phyloP scores from a whole-genome alignment of 2,888 invertebrate genomes.

The Halictus ligatus region DNA sequence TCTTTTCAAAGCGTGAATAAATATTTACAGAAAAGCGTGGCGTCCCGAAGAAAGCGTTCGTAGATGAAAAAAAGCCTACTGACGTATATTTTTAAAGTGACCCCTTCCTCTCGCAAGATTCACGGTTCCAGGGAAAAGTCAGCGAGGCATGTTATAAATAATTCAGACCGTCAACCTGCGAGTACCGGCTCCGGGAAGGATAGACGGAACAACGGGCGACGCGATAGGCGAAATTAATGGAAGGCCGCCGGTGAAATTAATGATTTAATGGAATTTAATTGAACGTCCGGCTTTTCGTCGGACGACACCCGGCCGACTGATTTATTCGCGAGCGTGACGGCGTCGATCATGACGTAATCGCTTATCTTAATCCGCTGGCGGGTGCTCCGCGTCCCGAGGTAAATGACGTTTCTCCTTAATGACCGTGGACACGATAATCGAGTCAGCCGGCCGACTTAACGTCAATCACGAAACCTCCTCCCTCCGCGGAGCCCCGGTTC shows the following conservation, averaged over 20 bases:
- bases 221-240: slow-evolving; percentile 50
- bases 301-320: slow-evolving; percentile 41
- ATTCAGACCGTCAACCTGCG: not conserved
- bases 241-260: slow-evolving; percentile 55
- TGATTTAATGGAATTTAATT: slow-evolving; percentile 59
- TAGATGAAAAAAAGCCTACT: not conserved
- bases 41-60: not conserved
- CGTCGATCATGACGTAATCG: slow-evolving; percentile 62
- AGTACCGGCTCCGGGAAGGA: not conserved
- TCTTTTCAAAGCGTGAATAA: not conserved
- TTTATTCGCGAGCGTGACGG: slow-evolving; percentile 62
- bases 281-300: slow-evolving; percentile 61
- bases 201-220: not conserved
- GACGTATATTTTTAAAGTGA: not conserved
- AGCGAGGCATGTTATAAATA: slow-evolving; percentile 1
- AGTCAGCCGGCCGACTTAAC: slow-evolving; percentile 77
- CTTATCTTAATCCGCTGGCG: slow-evolving; percentile 71
- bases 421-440: slow-evolving; percentile 75
- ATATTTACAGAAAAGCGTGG: not conserved
- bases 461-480: slow-evolving; percentile 70
- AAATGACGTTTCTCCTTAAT: slow-evolving; percentile 73
- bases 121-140: not conserved
- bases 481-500: not conserved
- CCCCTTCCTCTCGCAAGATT: not conserved
- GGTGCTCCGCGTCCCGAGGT: slow-evolving; percentile 39